phyloP scores from a whole-genome alignment of 2,113 vertebrate genomes.

The Oncorhynchus kisutch region DNA sequence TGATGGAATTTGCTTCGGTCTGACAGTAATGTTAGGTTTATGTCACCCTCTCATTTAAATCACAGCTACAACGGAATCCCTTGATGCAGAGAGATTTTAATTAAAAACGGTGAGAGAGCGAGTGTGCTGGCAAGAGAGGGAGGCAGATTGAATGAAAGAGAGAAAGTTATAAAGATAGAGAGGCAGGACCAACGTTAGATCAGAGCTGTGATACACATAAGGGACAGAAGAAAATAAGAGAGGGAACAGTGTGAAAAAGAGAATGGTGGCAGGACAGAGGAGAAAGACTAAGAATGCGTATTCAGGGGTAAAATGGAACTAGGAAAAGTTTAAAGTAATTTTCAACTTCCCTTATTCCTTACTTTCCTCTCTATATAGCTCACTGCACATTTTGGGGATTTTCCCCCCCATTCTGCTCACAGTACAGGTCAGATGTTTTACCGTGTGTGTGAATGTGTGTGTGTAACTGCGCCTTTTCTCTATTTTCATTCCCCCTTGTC shows the following conservation, averaged over 20 bases:
- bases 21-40: conserved; percentile 64
- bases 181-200: conserved; percentile 23
- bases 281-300: conserved; percentile 53
- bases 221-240: background rate
- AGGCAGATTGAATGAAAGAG: background rate
- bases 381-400: conserved; percentile 18
- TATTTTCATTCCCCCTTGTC: conserved; percentile 24
- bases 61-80: conserved; percentile 57
- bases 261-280: conserved; percentile 46
- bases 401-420: background rate
- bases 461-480: conserved; percentile 2
- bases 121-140: background rate
- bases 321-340: conserved; percentile 20
- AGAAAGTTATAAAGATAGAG: background rate
- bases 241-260: background rate
- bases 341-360: conserved; percentile 26
- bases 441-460: conserved; percentile 5
- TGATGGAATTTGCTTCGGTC: conserved; percentile 63
- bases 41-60: conserved; percentile 65
- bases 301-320: conserved; percentile 27
- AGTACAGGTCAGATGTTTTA: conserved; percentile 6
- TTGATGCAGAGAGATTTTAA: conserved; percentile 65
- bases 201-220: conserved; percentile 29
- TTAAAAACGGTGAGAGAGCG: conserved; percentile 45
- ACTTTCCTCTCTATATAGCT: conserved; percentile 23